A percentile compares a stretch with the other conserved stretches of the same genome.
phyloP scores from a whole-genome alignment of 2,888 invertebrate species.

The Bibio marci region DNA sequence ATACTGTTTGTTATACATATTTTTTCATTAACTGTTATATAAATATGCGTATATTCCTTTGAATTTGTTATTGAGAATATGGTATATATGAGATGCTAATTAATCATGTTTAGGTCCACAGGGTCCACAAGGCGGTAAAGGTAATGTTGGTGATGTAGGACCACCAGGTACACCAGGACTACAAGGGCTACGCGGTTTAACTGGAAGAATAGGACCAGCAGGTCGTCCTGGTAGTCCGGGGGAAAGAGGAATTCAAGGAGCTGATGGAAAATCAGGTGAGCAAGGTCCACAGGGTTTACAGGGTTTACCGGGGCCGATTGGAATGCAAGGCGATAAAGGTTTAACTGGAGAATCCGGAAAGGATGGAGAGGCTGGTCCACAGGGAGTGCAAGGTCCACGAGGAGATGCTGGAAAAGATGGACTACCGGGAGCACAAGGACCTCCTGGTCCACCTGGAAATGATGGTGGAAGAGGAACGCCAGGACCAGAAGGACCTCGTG shows the following conservation, averaged over 20 bases:
- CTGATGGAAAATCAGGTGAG: conserved; percentile 68
- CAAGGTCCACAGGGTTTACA: conserved; percentile 62
- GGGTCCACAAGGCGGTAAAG: conserved; percentile 45
- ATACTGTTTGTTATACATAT: no score
- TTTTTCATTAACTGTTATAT: no score
- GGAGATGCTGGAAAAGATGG: conserved; percentile 62
- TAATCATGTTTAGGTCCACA: conserved; percentile 31
- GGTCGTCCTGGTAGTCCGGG: conserved; percentile 55
- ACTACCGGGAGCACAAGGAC: conserved; percentile 53
- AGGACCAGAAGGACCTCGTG: conserved; percentile 60
- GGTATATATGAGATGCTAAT: no score
- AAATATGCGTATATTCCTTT: no score
- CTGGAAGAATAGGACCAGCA: conserved; percentile 50
- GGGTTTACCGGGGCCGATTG: conserved; percentile 52
- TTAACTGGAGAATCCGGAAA: conserved; percentile 61
- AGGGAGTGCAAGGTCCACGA: conserved; percentile 45
- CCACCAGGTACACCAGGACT: conserved; percentile 38
- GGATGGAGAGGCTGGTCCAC: conserved; percentile 34
- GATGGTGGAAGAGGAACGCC: conserved; percentile 60
- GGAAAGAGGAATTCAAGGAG: conserved; percentile 58
- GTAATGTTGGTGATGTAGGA: conserved; percentile 39
- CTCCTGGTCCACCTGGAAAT: conserved; percentile 51
- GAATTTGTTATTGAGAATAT: no score
- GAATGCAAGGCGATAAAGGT: conserved; percentile 38
- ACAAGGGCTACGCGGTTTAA: conserved; percentile 40